These are phyloP conservation scores for Ooceraea biroi DNA, from an alignment of 1,140 invertebrate genomes.

Conservation along the genomic window DNA sequence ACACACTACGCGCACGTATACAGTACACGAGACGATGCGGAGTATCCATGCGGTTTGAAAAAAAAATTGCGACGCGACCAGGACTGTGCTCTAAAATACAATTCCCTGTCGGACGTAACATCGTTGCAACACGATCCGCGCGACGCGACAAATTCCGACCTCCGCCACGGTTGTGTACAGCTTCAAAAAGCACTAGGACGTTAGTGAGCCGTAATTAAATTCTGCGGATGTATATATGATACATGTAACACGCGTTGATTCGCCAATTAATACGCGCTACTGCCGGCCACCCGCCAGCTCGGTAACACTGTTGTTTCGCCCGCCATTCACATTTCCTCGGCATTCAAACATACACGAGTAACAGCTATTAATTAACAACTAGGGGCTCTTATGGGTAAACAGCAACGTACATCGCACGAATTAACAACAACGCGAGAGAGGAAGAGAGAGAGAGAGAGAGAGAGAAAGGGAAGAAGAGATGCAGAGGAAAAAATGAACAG, in stretches of 20 bases:
- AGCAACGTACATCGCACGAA: background rate
- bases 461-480: too few species aligned
- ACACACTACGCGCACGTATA: background rate
- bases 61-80: conserved; percentile 42
- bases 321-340: conserved; percentile 25
- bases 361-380: conserved; percentile 53
- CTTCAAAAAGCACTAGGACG: conserved; percentile 49
- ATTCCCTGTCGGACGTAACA: conserved; percentile 58
- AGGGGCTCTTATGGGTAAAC: conserved; percentile 15
- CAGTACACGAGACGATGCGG: background rate
- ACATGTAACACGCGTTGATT: conserved; percentile 60
- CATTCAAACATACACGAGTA: conserved; percentile 12
- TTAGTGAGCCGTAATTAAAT: conserved; percentile 53
- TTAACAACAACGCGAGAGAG: background rate
- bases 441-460: background rate
- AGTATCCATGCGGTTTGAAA: conserved; percentile 37
- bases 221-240: conserved; percentile 49
- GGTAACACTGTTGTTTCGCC: conserved; percentile 36
- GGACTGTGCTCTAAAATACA: conserved; percentile 53
- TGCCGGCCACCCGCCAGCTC: background rate
- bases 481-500: background rate
- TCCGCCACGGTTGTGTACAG: background rate
- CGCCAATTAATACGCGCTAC: conserved; percentile 53
- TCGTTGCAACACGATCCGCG: conserved; percentile 56
- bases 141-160: conserved; percentile 46